Evolutionary conservation across 2,113 vertebrate genomes (phyloP), one percentile per base, ranked within the genome.

Genomic region (Galbula dea): DNA sequence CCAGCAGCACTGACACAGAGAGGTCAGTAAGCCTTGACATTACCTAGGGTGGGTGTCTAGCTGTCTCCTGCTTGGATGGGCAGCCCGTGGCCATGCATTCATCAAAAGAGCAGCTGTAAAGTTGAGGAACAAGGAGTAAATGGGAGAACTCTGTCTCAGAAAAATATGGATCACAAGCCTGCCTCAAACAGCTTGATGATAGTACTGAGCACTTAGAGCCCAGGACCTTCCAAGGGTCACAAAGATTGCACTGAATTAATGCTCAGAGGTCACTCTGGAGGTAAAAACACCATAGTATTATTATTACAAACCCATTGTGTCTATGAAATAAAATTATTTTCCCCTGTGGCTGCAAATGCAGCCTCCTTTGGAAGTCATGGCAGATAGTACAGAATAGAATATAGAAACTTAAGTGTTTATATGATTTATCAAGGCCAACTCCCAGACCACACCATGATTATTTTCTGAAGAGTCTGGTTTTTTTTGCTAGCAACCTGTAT

Each of bases 31-130:
- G 73, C 29, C 74, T 13, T 67, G 29, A 51, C 39, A n/a, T 0
- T 34, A 29, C 20, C 65, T 43, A 21, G 52, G 57, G 52, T 34
- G 61, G 66, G 63, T 34, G 39, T 36, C 48, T 12, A 29, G 62
- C 59, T 83, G 71, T 61, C 29, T 85, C 57, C 48, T 73, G 27
- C 51, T 18, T 27, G 48, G 29, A 43, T 0, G 1, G n/a, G 54
- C 27, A 81, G 51, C 30, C 27, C 1, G 0, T n/a, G 69, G 51
- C 41, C 29, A 39, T 0, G 0, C 7, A 17, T 20, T 65, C 59
- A 37, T 21, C 54, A 49, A 5, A 0, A 15, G n/a, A 90, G 46
- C 32, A 83, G 57, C 78, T 55, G 45, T 46, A 80, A 62, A 46
- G 52, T 58, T 32, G 51, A 63, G 30, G 36, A 37, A 68, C n/a